Conservation (phyloP, 35 echinoderm and acorn worm species). For the Hemicentrotus pulcherrimus region DNA sequence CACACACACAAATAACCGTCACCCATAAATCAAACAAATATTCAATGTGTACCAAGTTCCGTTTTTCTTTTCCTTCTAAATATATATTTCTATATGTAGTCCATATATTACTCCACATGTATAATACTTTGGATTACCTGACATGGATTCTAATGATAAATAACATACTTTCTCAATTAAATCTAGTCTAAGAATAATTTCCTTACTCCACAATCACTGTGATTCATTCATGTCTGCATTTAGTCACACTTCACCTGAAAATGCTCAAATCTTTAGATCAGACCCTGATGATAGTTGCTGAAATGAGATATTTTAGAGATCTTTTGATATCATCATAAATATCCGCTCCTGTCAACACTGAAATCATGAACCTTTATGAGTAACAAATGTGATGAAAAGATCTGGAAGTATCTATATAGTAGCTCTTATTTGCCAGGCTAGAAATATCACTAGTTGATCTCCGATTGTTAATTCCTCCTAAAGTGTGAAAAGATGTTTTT, state of each 20-base stretch:
- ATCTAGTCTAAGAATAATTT: neutral
- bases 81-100: too few species aligned
- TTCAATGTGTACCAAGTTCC: too few species aligned
- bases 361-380: conserved; percentile 6
- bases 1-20: too few species aligned
- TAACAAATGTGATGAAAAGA: conserved; percentile 19
- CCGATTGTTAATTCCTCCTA: neutral
- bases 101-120: too few species aligned
- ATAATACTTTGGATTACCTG: neutral
- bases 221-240: neutral
- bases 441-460: conserved; percentile 6
- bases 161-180: neutral
- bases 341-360: neutral
- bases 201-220: neutral
- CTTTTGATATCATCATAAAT: conserved; percentile 6
- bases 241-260: neutral
- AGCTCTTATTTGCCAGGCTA: neutral
- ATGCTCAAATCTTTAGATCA: neutral
- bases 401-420: neutral
- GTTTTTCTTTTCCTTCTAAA: too few species aligned
- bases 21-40: too few species aligned
- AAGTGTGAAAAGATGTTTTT: conserved; percentile 13
- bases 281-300: neutral
- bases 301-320: conserved; percentile 10
- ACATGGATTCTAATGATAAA: neutral